These are phyloP conservation scores for Pristis pectinata DNA, from an alignment of 2,797 vertebrate species.

Conservation along the genomic window DNA sequence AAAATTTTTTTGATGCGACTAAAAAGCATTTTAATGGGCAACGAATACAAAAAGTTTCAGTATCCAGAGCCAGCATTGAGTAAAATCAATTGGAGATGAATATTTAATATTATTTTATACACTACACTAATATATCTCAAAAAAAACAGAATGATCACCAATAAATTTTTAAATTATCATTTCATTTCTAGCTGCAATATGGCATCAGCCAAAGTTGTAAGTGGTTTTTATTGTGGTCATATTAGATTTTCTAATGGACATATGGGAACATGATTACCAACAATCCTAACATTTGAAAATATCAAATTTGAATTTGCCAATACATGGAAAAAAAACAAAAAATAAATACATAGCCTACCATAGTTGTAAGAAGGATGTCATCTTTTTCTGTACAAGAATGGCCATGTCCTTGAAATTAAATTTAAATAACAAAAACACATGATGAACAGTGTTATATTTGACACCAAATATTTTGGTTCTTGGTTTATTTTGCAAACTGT, in stretches of 20 bases:
- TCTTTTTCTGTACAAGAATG: conserved; percentile 68
- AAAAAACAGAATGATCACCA: not conserved
- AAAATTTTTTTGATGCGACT: not conserved
- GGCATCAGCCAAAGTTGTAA: not conserved
- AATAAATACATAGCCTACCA: conserved; percentile 62
- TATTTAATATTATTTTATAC: not conserved
- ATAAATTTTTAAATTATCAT: not conserved
- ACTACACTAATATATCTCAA: not conserved
- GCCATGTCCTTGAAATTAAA: conserved; percentile 62
- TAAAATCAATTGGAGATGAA: no score
- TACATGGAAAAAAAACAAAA: not conserved
- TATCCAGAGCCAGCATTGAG: not conserved
- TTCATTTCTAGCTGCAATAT: not conserved
- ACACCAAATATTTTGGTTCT: not conserved
- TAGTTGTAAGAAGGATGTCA: conserved; percentile 78
- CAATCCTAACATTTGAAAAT: not conserved
- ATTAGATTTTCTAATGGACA: not conserved
- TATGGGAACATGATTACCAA: not conserved
- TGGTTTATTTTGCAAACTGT: not conserved
- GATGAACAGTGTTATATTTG: not conserved
- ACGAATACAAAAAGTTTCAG: not conserved
- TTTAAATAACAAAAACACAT: not conserved
- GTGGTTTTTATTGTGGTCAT: not conserved
- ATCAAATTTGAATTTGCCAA: not conserved
- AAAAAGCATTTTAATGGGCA: not conserved